Percentiles rank a stretch among this genome's conserved stretches.
phyloP scores from a whole-genome alignment of 2,888 invertebrate species.

The Apamea sordens region DNA sequence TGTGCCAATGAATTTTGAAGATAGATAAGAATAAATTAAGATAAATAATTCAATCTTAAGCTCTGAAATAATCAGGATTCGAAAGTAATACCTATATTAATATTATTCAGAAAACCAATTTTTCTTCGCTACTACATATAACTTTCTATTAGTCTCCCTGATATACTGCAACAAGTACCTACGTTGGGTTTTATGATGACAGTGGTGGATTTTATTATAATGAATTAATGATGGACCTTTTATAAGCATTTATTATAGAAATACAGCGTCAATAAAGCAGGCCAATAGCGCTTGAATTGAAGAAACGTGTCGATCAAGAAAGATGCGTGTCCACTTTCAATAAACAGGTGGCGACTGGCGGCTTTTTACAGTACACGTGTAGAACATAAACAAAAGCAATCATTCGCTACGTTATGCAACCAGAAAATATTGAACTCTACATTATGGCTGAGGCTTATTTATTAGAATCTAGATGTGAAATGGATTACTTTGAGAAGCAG shows the following conservation, averaged over 20 bases:
- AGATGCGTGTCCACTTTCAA: constrained; percentile 38
- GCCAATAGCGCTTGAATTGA: background rate
- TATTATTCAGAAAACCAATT: constrained; percentile 7
- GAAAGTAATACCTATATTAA: background rate
- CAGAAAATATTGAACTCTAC: constrained; percentile 23
- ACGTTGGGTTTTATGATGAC: background rate
- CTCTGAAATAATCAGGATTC: background rate
- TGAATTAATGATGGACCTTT: background rate
- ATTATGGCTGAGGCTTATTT: constrained; percentile 13
- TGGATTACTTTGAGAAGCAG: constrained; percentile 15
- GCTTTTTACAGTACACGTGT: constrained; percentile 51
- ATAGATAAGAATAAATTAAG: constrained; percentile 20
- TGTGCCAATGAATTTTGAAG: constrained; percentile 39
- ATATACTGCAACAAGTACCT: background rate
- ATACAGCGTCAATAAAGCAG: background rate
- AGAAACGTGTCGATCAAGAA: constrained; percentile 20
- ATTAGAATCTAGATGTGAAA: constrained; percentile 17
- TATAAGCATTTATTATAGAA: background rate
- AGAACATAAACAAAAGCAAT: constrained; percentile 49
- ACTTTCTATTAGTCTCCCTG: constrained; percentile 23
- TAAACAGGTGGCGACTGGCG: constrained; percentile 27
- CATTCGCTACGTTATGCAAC: constrained; percentile 47
- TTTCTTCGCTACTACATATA: background rate
- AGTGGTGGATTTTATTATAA: background rate
- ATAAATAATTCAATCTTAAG: background rate